Evolutionary conservation across 35 echinoderm and acorn worm species (phyloP), one percentile per base, ranked within the genome.

Genomic region (Hemicentrotus pulcherrimus): DNA sequence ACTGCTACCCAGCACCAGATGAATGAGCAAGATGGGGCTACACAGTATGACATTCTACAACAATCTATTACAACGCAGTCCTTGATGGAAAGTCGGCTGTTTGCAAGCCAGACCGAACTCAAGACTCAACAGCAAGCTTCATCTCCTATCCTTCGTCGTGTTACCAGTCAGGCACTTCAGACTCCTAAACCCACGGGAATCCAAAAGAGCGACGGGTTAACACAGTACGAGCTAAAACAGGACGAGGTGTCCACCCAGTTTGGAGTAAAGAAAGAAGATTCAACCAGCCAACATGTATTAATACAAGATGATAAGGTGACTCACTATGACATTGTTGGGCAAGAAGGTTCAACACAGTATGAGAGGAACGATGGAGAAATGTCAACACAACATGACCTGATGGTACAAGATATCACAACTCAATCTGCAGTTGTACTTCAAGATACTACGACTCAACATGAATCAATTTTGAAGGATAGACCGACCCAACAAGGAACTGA

Each of bases 111-210:
- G 28, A 89, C 13, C 31, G 45, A 89, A 89, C 31, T 19, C 3
- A 9, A 18, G 9, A 35, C 87, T 13, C 87, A 35, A 22, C 31
- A 46, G 13, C 87, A 89, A 22, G 87, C 87, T 9, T 89, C 31
- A 15, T 89, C 87, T 9, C 87, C 87, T 16, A 89, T 89, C 45
- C 87, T 89, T 35, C 87, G 12, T 35, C 87, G 87, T 89, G 87
- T 89, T 33, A 22, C 31, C 9, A 46, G 87, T 46, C 87, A 46
- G 87, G 87, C 31, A 89, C 31, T 89, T 33, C 87, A 89, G 87
- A 89, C 87, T 5, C 32, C 32, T 35, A 0, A 89, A n/a, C 87
- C 87, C 87, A 6, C 2, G 5, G 31, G 22, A 89, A 32, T 89
- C 9, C 31, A 32, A 10, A 89, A 18, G 22, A 89, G 87, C 31